phyloP scores from a whole-genome alignment of 2,888 invertebrate species.

The Cephus sareptanus region DNA sequence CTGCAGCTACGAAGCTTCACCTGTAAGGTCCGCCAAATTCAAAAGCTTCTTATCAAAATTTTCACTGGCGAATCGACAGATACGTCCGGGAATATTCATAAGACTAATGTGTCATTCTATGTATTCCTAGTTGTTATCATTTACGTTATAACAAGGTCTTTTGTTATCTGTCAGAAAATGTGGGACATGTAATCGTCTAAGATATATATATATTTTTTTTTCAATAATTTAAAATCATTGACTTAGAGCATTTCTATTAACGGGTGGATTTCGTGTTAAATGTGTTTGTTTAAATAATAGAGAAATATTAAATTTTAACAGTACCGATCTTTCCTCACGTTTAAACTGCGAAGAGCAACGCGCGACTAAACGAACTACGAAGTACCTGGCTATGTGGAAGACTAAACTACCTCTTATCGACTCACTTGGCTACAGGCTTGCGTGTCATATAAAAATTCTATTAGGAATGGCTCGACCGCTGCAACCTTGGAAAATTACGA shows the following conservation, averaged over 20 bases:
- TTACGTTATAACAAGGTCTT: not conserved
- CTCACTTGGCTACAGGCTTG: constrained; percentile 37
- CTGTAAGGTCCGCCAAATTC: not conserved
- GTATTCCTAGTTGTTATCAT: not conserved
- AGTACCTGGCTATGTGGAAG: constrained; percentile 29
- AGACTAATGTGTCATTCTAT: not conserved
- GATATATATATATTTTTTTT: not conserved
- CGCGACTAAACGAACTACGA: constrained; percentile 38
- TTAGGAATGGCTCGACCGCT: not conserved
- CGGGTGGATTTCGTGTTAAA: not conserved
- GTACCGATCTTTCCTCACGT: constrained; percentile 8
- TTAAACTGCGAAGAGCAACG: constrained; percentile 40
- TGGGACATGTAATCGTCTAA: not conserved
- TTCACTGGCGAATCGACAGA: not conserved
- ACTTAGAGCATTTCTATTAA: not conserved
- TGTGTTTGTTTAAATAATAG: not conserved
- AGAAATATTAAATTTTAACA: not conserved
- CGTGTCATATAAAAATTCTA: constrained; percentile 7
- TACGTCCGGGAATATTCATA: not conserved
- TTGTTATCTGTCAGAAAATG: not conserved
- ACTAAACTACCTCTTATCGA: constrained; percentile 55
- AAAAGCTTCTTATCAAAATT: not conserved
- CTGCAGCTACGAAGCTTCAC: not conserved
- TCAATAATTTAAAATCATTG: not conserved
- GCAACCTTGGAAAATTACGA: not conserved